Base-by-base conservation (phyloP, 2,797 vertebrate genomes). In the Danio tinwini region DNA sequence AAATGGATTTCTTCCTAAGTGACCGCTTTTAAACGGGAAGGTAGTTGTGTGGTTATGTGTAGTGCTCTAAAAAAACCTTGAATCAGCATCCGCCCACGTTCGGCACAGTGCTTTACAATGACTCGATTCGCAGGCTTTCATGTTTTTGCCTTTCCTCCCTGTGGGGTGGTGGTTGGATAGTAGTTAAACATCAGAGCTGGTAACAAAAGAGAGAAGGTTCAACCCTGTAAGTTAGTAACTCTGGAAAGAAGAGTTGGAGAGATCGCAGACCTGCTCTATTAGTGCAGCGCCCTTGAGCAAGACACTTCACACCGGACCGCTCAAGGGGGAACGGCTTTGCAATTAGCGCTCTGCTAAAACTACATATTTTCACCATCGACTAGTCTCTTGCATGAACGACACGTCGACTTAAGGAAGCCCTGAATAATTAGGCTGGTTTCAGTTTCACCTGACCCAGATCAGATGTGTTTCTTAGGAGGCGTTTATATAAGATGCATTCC, bases 341-440 rank as follows among this genome's bases (percentile, higher is more conserved):
- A 78, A 78, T 78, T 78, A 78, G 45, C 59, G 29, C 65, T 14
- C 65, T 69, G 65, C 52, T 72, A 45, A 72, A 72, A 72, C 69
- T 6, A 44, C 69, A 72, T 72, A 56, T 72, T 72, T 72, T 45
- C 53, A 58, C 13, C 11, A 72, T 72, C 53, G 53, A 58, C 53
- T 45, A 40, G 39, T 72, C 53, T 72, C 52, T 58, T 58, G 52
- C 69, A 52, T 72, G 40, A 72, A 58, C 53, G 12, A 58, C 40
- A 58, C 10, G 69, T 7, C 11, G 47, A 47, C 45, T 67, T 49
- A 47, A 67, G 45, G 69, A 72, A 72, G 13, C 40, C 40, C 19
- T 16, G 52, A 19, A 44, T 56, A 71, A 71, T 71, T 58, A 58
- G 69, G 53, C 69, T 71, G 69, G 69, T 56, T 56, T 71, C 13